phyloP scores from a whole-genome alignment of 92 coral and sea anemone genomes.

The Epizoanthus illoricatus region DNA sequence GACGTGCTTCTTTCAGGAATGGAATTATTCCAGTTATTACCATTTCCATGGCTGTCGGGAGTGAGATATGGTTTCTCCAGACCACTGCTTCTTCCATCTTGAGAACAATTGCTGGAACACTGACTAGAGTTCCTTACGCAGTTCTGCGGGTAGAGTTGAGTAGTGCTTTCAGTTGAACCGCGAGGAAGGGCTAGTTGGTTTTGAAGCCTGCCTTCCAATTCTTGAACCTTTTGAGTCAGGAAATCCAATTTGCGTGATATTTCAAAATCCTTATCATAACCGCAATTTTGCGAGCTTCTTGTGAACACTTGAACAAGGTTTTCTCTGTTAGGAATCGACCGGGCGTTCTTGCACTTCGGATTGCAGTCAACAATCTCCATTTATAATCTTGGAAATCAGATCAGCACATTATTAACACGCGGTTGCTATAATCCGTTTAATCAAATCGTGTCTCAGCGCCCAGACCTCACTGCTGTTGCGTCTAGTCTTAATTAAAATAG shows the following conservation, averaged over 20 bases:
- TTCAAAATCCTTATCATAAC: constrained; percentile 23
- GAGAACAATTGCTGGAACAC: background rate
- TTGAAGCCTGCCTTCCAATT: constrained; percentile 66
- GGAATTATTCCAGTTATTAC: constrained; percentile 44
- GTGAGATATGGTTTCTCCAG: background rate
- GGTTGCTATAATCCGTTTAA: background rate
- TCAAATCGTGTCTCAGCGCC: background rate
- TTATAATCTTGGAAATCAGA: constrained; percentile 15
- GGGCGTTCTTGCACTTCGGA: background rate
- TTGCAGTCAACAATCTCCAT: constrained; percentile 31
- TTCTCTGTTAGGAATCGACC: background rate
- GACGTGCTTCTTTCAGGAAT: constrained; percentile 56
- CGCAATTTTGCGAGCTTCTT: background rate
- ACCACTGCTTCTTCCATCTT: background rate
- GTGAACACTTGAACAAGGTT: background rate
- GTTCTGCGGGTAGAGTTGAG: background rate
- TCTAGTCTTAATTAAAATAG: background rate
- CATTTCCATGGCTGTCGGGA: background rate
- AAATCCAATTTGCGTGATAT: constrained; percentile 68
- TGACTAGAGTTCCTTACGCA: background rate
- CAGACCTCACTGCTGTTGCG: background rate
- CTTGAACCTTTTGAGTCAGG: constrained; percentile 71
- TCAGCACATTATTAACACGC: constrained; percentile 17
- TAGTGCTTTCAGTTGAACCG: background rate
- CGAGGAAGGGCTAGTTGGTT: constrained; percentile 31